Conservation (phyloP, 2,888 invertebrate genomes). For the Oscheius sp. region DNA sequence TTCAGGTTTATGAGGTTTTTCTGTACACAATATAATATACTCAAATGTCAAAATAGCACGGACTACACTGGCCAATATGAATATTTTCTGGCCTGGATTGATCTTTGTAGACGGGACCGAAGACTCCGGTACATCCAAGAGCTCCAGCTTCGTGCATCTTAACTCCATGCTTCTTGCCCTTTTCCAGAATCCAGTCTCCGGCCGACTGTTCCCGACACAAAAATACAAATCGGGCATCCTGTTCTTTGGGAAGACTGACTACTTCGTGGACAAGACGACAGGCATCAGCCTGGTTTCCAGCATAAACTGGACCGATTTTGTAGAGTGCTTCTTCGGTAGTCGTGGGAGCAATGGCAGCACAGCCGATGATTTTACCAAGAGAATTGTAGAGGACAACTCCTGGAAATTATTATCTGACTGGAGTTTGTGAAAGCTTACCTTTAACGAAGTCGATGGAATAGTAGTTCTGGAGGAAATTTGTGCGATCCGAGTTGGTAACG, state of each 20-base stretch:
- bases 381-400: conserved; percentile 23
- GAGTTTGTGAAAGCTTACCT: not conserved
- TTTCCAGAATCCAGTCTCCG: conserved; percentile 5
- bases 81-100: conserved; percentile 1
- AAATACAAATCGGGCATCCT: not conserved
- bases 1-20: too few species aligned
- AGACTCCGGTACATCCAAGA: conserved; percentile 12
- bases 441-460: conserved; percentile 14
- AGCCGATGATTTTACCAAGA: conserved; percentile 6
- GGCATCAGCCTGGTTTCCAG: conserved; percentile 11
- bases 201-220: conserved; percentile 3
- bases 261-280: not conserved
- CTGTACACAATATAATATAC: too few species aligned
- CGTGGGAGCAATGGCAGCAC: conserved; percentile 14
- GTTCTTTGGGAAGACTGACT: not conserved
- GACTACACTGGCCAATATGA: not conserved
- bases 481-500: conserved; percentile 6
- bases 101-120: not conserved
- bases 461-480: conserved; percentile 17
- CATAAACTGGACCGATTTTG: conserved; percentile 30
- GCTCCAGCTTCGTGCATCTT: conserved; percentile 11
- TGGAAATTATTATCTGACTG: not conserved
- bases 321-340: conserved; percentile 6
- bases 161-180: not conserved
- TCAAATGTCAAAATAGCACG: conserved; percentile 12